A percentile compares a stretch with the other conserved stretches of the same genome.
Conservation (phyloP, 2,113 vertebrate genomes). For the Prunella fulvescens region DNA sequence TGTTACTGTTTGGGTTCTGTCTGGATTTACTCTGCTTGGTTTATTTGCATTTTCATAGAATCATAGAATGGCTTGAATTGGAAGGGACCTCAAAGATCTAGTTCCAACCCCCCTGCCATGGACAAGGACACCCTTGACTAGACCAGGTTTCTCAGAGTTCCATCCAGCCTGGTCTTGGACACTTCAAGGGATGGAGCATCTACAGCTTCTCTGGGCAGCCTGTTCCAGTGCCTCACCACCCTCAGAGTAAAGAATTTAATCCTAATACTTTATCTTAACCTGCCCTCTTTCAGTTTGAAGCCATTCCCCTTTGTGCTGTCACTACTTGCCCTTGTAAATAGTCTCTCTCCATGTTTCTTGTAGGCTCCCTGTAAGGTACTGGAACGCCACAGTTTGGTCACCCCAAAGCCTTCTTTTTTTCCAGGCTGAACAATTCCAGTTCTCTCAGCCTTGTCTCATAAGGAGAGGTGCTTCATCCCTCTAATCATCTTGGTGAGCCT, state of each 20-base stretch:
- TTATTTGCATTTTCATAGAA: slow-evolving; percentile 35
- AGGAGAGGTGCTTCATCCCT: background rate
- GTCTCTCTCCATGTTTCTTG: background rate
- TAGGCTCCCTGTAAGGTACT: background rate
- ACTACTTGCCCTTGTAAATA: background rate
- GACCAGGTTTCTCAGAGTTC: background rate
- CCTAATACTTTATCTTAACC: background rate
- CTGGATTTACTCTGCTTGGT: slow-evolving; percentile 38
- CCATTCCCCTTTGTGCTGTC: background rate
- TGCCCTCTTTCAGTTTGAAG: background rate
- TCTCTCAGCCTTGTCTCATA: background rate
- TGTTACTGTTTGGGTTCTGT: slow-evolving; percentile 42
- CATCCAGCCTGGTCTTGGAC: background rate
- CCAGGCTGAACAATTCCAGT: background rate
- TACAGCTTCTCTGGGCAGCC: background rate
- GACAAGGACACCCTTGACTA: background rate
- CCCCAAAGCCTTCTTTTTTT: background rate
- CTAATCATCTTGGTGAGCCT: background rate
- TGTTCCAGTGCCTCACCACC: background rate
- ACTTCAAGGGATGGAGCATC: background rate
- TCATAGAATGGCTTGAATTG: background rate
- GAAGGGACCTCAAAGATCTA: background rate
- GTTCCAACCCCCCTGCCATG: background rate
- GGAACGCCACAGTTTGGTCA: background rate
- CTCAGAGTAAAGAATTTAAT: background rate